phyloP scores from a whole-genome alignment of 2,797 vertebrate genomes.

The Prionace glauca region DNA sequence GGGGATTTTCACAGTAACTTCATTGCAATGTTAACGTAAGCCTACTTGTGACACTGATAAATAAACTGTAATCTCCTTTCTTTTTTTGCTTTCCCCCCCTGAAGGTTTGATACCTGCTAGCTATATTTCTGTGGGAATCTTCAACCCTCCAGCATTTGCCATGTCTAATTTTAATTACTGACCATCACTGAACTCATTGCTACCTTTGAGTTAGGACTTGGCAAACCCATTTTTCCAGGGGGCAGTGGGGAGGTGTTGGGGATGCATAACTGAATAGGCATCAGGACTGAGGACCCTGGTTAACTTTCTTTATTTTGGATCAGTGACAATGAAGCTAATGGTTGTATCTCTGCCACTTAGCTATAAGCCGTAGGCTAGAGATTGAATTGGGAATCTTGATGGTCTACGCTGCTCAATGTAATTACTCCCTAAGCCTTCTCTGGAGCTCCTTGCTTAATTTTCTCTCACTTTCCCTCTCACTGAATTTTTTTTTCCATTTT shows the following conservation, averaged over 20 bases:
- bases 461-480: background rate
- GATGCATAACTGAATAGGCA: background rate
- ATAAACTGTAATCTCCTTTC: background rate
- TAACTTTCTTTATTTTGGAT: background rate
- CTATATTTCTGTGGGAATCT: background rate
- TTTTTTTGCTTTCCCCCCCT: background rate
- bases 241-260: no score
- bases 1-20: background rate
- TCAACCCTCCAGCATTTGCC: background rate
- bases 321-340: background rate
- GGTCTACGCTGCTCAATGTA: background rate
- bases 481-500: background rate
- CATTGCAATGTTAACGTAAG: no score
- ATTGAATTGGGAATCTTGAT: background rate
- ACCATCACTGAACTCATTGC: background rate
- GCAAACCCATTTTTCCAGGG: background rate
- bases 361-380: background rate
- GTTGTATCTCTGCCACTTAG: background rate
- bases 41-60: no score
- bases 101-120: background rate
- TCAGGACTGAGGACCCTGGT: background rate
- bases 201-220: background rate
- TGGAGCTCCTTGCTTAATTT: background rate
- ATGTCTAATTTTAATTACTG: background rate
- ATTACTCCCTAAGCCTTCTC: background rate